Evolutionary conservation across 2,797 vertebrate genomes (phyloP).

Genomic region (Gymnoscopelus braueri): DNA sequence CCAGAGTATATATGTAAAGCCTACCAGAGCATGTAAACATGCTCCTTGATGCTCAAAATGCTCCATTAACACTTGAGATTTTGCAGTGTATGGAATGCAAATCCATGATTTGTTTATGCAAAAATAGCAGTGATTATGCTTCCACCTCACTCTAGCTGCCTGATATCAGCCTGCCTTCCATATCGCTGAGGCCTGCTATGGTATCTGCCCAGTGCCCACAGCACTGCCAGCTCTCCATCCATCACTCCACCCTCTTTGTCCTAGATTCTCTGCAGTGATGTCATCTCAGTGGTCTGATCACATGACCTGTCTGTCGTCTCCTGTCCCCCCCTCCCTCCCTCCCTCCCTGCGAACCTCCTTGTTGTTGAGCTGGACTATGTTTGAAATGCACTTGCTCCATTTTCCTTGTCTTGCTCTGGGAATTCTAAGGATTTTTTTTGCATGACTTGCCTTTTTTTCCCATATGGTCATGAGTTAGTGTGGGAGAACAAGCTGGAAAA

Average conservation of each 20-base stretch:
- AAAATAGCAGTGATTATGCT: conserved; percentile 1
- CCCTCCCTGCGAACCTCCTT: conserved; percentile 21
- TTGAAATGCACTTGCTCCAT: conserved; percentile 11
- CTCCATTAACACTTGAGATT: too few species aligned
- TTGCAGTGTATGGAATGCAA: not conserved
- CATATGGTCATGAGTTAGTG: not conserved
- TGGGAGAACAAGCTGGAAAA: not conserved
- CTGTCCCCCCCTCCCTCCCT: conserved; percentile 14
- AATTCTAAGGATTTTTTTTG: conserved; percentile 2
- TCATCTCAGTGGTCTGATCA: conserved; percentile 76
- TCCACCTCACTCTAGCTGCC: conserved; percentile 4
- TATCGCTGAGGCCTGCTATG: conserved; percentile 41
- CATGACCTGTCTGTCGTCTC: conserved; percentile 53
- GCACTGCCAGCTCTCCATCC: conserved; percentile 35
- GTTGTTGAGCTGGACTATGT: conserved; percentile 15
- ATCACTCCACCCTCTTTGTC: conserved; percentile 72
- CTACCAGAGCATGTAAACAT: too few species aligned
- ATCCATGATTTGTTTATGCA: not conserved
- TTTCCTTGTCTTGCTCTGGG: conserved; percentile 1
- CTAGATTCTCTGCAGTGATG: conserved; percentile 79
- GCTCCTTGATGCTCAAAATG: too few species aligned
- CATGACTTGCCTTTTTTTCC: conserved; percentile 17
- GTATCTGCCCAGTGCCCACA: conserved; percentile 14
- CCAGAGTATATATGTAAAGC: too few species aligned
- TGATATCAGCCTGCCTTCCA: conserved; percentile 14